phyloP scores from a whole-genome alignment of 2,888 invertebrate species.

The Ochropleura plecta region DNA sequence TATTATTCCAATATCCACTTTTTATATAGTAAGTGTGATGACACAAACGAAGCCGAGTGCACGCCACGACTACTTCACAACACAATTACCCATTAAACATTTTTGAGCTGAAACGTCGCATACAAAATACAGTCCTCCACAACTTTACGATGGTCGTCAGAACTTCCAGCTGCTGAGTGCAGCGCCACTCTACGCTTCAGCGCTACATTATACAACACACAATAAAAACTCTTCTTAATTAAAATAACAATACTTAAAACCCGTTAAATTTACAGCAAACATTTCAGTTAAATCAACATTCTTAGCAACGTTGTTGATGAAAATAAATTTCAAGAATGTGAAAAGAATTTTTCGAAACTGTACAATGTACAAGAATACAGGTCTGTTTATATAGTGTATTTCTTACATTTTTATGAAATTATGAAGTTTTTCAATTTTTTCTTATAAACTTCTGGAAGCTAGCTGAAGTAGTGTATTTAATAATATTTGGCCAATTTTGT shows the following conservation, averaged over 20 bases:
- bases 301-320: slow-evolving; percentile 39
- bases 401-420: slow-evolving; percentile 8
- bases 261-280: slow-evolving; percentile 37
- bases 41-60: slow-evolving; percentile 7
- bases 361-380: slow-evolving; percentile 20
- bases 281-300: slow-evolving; percentile 51
- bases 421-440: background rate
- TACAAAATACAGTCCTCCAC: slow-evolving; percentile 31
- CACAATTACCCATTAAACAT: slow-evolving; percentile 43
- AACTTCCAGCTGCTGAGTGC: slow-evolving; percentile 47
- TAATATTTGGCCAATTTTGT: slow-evolving; percentile 18
- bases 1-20: too few relatives aligned
- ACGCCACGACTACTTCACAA: slow-evolving; percentile 21
- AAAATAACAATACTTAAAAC: slow-evolving; percentile 50
- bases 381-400: background rate
- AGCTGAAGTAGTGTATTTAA: slow-evolving; percentile 10
- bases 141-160: slow-evolving; percentile 34
- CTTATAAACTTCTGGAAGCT: background rate
- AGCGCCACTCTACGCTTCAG: slow-evolving; percentile 19
- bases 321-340: slow-evolving; percentile 49
- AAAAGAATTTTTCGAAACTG: slow-evolving; percentile 34
- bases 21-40: too few relatives aligned
- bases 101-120: slow-evolving; percentile 33
- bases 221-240: slow-evolving; percentile 47
- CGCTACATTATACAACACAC: slow-evolving; percentile 27